Percentiles rank a stretch among this genome's conserved stretches.
Conservation (phyloP, 2,888 invertebrate genomes). For the Cordilura impudica region DNA sequence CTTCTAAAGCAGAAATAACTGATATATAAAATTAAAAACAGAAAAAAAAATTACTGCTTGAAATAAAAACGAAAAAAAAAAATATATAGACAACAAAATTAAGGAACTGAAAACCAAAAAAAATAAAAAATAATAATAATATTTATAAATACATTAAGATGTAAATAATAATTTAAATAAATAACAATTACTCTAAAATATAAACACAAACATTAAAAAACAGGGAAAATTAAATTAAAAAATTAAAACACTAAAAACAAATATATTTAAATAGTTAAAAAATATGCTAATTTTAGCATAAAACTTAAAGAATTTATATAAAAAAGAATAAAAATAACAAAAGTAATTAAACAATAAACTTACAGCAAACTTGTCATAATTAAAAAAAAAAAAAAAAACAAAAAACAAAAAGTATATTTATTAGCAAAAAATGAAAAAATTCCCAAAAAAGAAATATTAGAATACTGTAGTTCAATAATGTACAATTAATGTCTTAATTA, state of each 20-base stretch:
- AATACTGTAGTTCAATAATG: conserved; percentile 62
- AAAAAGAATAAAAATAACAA: conserved; percentile 54
- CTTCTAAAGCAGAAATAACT: conserved; percentile 68
- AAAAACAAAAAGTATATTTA: conserved; percentile 63
- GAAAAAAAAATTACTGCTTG: conserved; percentile 59
- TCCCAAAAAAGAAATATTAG: conserved; percentile 51
- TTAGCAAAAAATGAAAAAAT: conserved; percentile 55
- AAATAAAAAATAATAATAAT: conserved; percentile 52
- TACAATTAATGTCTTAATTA: conserved; percentile 59
- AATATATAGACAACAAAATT: conserved; percentile 28
- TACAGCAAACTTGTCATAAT: too few relatives aligned
- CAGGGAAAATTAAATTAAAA: conserved; percentile 74
- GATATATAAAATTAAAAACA: conserved; percentile 18
- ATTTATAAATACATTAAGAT: conserved; percentile 52
- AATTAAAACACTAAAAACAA: conserved; percentile 53
- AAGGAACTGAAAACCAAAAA: conserved; percentile 48
- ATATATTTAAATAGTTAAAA: conserved; percentile 1
- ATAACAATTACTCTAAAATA: conserved; percentile 26
- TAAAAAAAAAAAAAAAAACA: conserved; percentile 69
- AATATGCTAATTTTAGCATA: conserved; percentile 7
- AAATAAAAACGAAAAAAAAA: conserved; percentile 57
- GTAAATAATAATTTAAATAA: background rate
- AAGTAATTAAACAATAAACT: conserved; percentile 47
- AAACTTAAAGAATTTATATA: conserved; percentile 60
- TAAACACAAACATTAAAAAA: conserved; percentile 67